phyloP scores from a whole-genome alignment of 1,140 invertebrate genomes.

The Drosophila cardini region DNA sequence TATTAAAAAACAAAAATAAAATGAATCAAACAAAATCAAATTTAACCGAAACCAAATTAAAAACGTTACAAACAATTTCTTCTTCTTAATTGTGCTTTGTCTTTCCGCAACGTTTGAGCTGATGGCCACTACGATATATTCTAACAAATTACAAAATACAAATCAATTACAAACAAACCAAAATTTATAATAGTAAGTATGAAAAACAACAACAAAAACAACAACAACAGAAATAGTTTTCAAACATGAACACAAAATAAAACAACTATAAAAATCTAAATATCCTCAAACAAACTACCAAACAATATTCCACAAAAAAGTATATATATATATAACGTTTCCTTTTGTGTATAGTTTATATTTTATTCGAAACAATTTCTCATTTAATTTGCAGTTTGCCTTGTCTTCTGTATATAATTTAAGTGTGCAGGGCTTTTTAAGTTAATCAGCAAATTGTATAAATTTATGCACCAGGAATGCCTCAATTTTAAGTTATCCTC shows the following conservation, averaged over 20 bases:
- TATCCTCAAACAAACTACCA: constrained; percentile 47
- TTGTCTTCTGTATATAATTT: constrained; percentile 48
- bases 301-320: constrained; percentile 41
- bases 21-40: constrained; percentile 23
- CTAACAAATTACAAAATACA: constrained; percentile 79
- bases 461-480: constrained; percentile 34
- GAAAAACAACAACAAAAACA: constrained; percentile 52
- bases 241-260: constrained; percentile 38
- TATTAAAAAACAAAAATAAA: constrained; percentile 29
- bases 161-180: constrained; percentile 75
- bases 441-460: constrained; percentile 16
- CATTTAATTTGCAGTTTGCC: constrained; percentile 37
- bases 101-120: constrained; percentile 85
- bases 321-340: not conserved
- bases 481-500: not conserved
- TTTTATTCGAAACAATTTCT: constrained; percentile 23
- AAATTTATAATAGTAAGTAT: constrained; percentile 77
- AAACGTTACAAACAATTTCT: constrained; percentile 75
- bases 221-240: constrained; percentile 33
- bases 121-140: constrained; percentile 85
- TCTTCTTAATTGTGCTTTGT: constrained; percentile 85
- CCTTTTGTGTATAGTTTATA: constrained; percentile 62
- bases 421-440: constrained; percentile 39
- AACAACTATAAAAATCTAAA: constrained; percentile 54
- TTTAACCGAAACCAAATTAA: constrained; percentile 52